Percentiles rank a stretch among this genome's conserved stretches.
Evolutionary conservation across 2,113 vertebrate species (phyloP).

Genomic region (Solea solea): DNA sequence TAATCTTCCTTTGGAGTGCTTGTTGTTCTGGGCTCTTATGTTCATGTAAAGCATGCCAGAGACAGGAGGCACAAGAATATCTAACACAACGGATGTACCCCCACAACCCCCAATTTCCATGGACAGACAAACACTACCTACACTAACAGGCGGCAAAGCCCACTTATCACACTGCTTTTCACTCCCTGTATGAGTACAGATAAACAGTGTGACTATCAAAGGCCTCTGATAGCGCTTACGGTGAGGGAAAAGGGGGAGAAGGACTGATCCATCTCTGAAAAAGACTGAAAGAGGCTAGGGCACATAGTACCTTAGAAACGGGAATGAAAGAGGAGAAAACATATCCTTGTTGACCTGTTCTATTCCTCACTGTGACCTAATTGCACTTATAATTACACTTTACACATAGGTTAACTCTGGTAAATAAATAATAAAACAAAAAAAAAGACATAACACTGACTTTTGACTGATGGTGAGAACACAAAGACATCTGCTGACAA

Average conservation of each 20-base stretch:
- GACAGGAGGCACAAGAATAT: slow-evolving; percentile 30
- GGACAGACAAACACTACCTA: slow-evolving; percentile 38
- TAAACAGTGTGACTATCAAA: slow-evolving; percentile 72
- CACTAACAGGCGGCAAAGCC: slow-evolving; percentile 47
- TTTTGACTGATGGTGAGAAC: slow-evolving; percentile 18
- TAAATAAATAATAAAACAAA: slow-evolving; percentile 10
- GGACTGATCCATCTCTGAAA: slow-evolving; percentile 53
- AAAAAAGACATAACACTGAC: not conserved
- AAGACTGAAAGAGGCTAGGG: slow-evolving; percentile 47
- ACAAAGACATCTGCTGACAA: slow-evolving; percentile 8
- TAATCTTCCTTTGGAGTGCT: slow-evolving; percentile 40
- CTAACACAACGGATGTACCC: not conserved
- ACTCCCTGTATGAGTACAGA: slow-evolving; percentile 66
- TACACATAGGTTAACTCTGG: slow-evolving; percentile 10
- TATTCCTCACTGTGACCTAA: slow-evolving; percentile 19
- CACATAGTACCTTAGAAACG: slow-evolving; percentile 42
- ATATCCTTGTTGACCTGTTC: slow-evolving; percentile 16
- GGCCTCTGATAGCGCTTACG: slow-evolving; percentile 49
- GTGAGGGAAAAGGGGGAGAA: slow-evolving; percentile 10
- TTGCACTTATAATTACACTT: slow-evolving; percentile 43
- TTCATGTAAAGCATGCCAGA: slow-evolving; percentile 22
- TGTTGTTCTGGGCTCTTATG: slow-evolving; percentile 34
- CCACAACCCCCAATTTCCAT: slow-evolving; percentile 29
- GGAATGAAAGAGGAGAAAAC: slow-evolving; percentile 38
- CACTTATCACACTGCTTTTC: slow-evolving; percentile 65